Evolutionary conservation across 2,888 invertebrate species (phyloP).

Genomic region (Congeria kusceri): DNA sequence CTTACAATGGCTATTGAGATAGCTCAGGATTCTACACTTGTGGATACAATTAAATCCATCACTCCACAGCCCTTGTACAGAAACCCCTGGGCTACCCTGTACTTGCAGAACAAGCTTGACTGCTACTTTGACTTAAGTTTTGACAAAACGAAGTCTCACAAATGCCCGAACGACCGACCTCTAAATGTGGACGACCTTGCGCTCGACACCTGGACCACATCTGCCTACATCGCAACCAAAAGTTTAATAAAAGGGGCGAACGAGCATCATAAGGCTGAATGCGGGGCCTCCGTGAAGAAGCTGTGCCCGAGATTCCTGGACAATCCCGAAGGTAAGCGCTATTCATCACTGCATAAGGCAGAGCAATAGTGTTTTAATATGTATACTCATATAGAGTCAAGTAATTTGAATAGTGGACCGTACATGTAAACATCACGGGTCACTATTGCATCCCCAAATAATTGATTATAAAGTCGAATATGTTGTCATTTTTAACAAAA

Average conservation of each 20-base stretch:
- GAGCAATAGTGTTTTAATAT: no score
- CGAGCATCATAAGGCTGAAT: conserved; percentile 5
- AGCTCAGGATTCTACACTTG: conserved; percentile 29
- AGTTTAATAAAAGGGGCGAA: conserved; percentile 40
- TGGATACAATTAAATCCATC: conserved; percentile 12
- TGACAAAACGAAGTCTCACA: conserved; percentile 32
- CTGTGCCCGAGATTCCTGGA: conserved; percentile 37
- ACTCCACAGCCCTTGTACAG: conserved; percentile 13
- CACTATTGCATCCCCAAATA: no score
- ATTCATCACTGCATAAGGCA: no score
- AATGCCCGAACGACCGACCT: conserved; percentile 10
- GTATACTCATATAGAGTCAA: no score
- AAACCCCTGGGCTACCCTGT: conserved; percentile 45
- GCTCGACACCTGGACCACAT: conserved; percentile 34
- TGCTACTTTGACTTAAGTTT: conserved; percentile 49
- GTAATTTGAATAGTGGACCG: no score
- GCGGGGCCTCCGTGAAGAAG: conserved; percentile 16
- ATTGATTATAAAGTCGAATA: no score
- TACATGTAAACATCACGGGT: no score
- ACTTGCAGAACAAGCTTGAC: conserved; percentile 43
- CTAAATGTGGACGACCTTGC: conserved; percentile 10
- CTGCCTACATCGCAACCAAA: conserved; percentile 36
- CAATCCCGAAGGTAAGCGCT: conserved; percentile 31
- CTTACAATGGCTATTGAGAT: conserved; percentile 44
- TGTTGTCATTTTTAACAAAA: no score